These are phyloP conservation scores for Trachelipus rathkii DNA, from an alignment of 1,140 invertebrate genomes.

Conservation along the genomic window DNA sequence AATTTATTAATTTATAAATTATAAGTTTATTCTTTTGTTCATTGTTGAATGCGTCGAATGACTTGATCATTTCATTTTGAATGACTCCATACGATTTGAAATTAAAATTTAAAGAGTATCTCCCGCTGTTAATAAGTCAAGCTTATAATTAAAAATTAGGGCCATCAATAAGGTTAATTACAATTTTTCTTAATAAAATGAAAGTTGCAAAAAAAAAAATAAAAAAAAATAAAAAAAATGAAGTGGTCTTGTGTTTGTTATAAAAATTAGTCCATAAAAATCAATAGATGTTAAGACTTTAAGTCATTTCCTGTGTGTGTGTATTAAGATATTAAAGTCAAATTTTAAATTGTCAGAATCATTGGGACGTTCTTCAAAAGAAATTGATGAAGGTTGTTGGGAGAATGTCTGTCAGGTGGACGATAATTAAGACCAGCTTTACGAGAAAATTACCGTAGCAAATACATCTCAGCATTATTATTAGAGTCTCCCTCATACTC, in stretches of 20 bases:
- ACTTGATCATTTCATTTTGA: too few relatives aligned
- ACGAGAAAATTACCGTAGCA: not conserved
- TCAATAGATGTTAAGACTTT: not conserved
- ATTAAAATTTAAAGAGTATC: not conserved
- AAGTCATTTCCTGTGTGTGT: not conserved
- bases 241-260: not conserved
- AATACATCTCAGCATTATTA: not conserved
- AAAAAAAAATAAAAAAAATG: too few relatives aligned
- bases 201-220: not conserved
- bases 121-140: not conserved
- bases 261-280: not conserved
- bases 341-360: not conserved
- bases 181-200: not conserved
- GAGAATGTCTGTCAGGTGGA: not conserved
- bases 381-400: not conserved
- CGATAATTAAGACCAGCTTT: not conserved
- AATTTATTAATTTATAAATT: too few relatives aligned
- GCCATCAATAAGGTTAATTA: constrained; percentile 2
- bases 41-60: too few relatives aligned
- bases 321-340: not conserved
- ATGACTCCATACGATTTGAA: not conserved
- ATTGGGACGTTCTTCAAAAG: not conserved
- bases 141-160: not conserved
- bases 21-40: too few relatives aligned
- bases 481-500: not conserved